These are phyloP conservation scores for Lepus europaeus DNA, from an alignment of 2,113 vertebrate genomes.

Conservation along the genomic window DNA sequence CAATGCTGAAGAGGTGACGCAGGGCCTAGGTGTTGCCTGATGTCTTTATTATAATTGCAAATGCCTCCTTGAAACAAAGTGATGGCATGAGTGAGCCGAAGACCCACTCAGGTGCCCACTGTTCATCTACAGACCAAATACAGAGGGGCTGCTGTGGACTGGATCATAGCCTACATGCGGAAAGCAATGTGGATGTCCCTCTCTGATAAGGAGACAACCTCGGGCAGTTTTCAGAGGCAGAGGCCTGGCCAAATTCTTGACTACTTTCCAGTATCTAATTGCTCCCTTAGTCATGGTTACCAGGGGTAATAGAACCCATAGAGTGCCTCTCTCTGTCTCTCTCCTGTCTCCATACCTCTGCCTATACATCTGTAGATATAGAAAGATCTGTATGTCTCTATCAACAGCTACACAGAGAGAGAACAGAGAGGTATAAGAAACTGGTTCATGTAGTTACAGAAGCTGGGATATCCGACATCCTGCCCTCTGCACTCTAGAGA, in stretches of 20 bases:
- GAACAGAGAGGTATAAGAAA: not conserved
- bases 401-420: not conserved
- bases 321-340: too few species aligned
- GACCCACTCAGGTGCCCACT: too few species aligned
- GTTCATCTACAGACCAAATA: not conserved
- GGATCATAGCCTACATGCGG: not conserved
- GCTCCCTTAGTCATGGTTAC: not conserved
- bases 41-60: constrained; percentile 52
- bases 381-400: too few species aligned
- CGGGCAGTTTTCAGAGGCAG: not conserved
- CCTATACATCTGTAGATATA: too few species aligned
- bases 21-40: not conserved
- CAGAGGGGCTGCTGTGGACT: not conserved
- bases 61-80: not conserved
- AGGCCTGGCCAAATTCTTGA: not conserved
- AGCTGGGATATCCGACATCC: not conserved
- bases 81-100: not conserved
- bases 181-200: not conserved
- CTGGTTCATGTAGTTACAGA: not conserved
- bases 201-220: not conserved
- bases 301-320: not conserved
- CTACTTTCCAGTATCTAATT: not conserved
- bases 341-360: too few species aligned
- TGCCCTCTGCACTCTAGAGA: not conserved
- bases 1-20: not conserved